Conservation (phyloP, 2,888 invertebrate genomes). For the Pyrrhopygopsis socrates region DNA sequence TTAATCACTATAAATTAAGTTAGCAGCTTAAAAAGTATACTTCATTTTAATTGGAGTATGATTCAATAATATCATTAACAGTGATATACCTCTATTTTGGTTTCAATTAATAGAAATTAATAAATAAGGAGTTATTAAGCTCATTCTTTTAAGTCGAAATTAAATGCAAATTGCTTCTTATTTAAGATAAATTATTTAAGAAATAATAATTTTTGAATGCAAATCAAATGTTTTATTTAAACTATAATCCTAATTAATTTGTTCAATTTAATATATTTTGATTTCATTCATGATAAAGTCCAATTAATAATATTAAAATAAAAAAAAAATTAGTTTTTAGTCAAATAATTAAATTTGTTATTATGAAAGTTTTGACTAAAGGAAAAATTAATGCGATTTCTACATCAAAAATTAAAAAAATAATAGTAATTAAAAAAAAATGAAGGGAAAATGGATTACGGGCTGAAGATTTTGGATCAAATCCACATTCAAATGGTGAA, state of each 20-base stretch:
- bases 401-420: conserved; percentile 97
- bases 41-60: too few relatives aligned
- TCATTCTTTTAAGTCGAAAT: conserved; percentile 93
- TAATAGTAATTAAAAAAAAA: conserved; percentile 97
- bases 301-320: conserved; percentile 94
- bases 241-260: conserved; percentile 90
- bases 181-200: conserved; percentile 94
- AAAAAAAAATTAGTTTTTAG: conserved; percentile 90
- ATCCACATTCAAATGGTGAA: conserved; percentile 95
- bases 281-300: conserved; percentile 92
- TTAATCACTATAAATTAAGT: conserved; percentile 95
- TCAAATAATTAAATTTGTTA: too few relatives aligned
- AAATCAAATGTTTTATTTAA: conserved; percentile 92
- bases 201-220: conserved; percentile 91
- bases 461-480: conserved; percentile 91
- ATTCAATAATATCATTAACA: too few relatives aligned
- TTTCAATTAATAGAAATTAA: too few relatives aligned
- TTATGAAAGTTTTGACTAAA: conserved; percentile 92
- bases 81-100: too few relatives aligned
- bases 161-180: conserved; percentile 95
- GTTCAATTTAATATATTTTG: conserved; percentile 93
- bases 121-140: conserved; percentile 94
- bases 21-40: conserved; percentile 96
- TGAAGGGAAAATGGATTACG: conserved; percentile 92
- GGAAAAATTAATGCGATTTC: conserved; percentile 97